A percentile compares a stretch with the other conserved stretches of the same genome.
These are phyloP conservation scores for Entomobrya multifasciata DNA, from an alignment of 2,888 invertebrate genomes.

Conservation along the genomic window DNA sequence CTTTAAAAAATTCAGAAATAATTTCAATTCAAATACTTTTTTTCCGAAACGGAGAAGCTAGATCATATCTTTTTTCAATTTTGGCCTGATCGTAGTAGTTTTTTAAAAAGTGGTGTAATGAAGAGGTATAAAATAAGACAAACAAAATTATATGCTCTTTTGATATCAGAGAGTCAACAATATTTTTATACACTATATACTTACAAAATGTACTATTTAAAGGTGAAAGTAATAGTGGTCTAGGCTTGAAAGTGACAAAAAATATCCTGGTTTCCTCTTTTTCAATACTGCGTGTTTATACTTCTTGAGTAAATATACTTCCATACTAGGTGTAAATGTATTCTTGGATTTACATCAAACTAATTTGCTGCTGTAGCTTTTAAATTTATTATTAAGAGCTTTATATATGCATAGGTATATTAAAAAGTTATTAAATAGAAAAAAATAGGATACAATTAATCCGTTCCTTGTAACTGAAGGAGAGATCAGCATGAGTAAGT, in stretches of 20 bases:
- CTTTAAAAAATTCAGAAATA: neutral
- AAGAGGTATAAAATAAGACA: neutral
- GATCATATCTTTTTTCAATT: conserved; percentile 6
- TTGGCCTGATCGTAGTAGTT: conserved; percentile 18
- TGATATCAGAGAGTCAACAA: conserved; percentile 61
- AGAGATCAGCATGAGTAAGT: no score
- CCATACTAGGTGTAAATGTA: neutral
- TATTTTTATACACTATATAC: conserved; percentile 63
- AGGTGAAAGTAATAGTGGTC: conserved; percentile 10
- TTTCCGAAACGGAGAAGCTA: neutral
- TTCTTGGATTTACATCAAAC: no score
- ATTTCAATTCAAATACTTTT: neutral
- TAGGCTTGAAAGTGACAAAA: conserved; percentile 39
- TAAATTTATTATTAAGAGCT: no score
- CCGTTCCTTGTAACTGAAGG: no score
- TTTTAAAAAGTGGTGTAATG: neutral
- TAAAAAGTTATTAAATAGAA: no score
- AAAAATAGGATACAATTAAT: no score
- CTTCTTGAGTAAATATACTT: neutral
- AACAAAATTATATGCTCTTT: conserved; percentile 48
- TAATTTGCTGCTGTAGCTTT: no score
- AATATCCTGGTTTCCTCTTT: conserved; percentile 21
- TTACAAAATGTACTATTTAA: conserved; percentile 30
- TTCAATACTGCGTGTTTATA: conserved; percentile 11
- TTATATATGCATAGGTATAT: no score